Percentiles rank a stretch among this genome's conserved stretches.
phyloP scores from a whole-genome alignment of 2,888 invertebrate genomes.

The Trichopria drosophilae region DNA sequence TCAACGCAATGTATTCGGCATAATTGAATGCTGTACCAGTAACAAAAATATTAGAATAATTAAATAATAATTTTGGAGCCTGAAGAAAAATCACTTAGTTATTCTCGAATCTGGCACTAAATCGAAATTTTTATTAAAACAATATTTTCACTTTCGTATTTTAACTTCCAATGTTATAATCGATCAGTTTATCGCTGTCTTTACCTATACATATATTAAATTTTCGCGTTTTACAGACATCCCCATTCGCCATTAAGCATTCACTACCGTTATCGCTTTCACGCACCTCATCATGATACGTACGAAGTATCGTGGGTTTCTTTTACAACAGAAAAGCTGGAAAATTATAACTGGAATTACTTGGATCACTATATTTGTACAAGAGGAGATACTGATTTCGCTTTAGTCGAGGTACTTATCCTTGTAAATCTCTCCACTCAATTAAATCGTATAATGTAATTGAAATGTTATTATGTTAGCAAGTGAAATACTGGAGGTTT shows the following conservation, averaged over 20 bases:
- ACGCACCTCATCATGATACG: slow-evolving; percentile 87
- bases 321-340: slow-evolving; percentile 91
- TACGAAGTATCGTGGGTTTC: slow-evolving; percentile 95
- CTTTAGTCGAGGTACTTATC: slow-evolving; percentile 74
- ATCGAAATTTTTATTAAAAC: slow-evolving; percentile 2
- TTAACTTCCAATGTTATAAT: slow-evolving; percentile 3
- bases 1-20: too few species aligned
- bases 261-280: slow-evolving; percentile 88
- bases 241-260: slow-evolving; percentile 92
- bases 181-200: not conserved
- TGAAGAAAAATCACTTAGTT: too few species aligned
- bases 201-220: slow-evolving; percentile 5
- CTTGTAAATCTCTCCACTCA: not conserved
- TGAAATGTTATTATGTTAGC: slow-evolving; percentile 13
- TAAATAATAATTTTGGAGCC: too few species aligned
- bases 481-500: slow-evolving; percentile 88
- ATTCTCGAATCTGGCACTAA: too few species aligned
- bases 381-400: slow-evolving; percentile 88
- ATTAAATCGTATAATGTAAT: not conserved
- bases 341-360: slow-evolving; percentile 97
- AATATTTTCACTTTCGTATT: not conserved
- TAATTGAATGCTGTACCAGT: too few species aligned
- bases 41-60: too few species aligned
- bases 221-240: slow-evolving; percentile 68
- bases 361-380: slow-evolving; percentile 96